These are phyloP conservation scores for Muntiacus reevesi DNA, from an alignment of 2,113 vertebrate genomes.

Conservation along the genomic window DNA sequence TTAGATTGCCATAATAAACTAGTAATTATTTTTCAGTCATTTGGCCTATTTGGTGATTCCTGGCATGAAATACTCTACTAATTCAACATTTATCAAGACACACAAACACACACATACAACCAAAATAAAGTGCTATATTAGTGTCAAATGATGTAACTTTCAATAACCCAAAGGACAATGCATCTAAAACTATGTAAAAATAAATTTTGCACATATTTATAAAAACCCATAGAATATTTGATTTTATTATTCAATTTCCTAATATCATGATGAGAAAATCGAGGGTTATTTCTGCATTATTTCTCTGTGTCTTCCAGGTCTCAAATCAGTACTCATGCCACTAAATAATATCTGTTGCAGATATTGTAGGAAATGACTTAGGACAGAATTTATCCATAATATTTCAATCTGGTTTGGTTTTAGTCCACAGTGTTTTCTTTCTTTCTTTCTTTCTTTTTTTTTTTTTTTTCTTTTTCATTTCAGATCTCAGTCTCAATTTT, in stretches of 20 bases:
- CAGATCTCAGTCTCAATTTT: not conserved
- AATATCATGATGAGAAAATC: not conserved
- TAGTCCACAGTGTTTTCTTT: not conserved
- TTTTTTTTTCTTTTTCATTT: not conserved
- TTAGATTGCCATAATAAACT: constrained; percentile 8
- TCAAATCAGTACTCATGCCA: not conserved
- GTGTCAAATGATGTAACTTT: not conserved
- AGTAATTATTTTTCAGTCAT: constrained; percentile 51
- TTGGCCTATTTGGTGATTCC: constrained; percentile 38
- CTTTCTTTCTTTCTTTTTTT: not conserved
- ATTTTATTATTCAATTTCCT: not conserved
- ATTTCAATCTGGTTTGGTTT: not conserved
- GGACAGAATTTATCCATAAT: not conserved
- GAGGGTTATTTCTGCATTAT: not conserved
- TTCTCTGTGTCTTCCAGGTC: not conserved
- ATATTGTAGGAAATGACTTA: not conserved
- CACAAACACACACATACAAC: not conserved
- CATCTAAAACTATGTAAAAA: not conserved
- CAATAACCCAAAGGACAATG: not conserved
- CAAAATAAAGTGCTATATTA: not conserved
- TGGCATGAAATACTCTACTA: not conserved
- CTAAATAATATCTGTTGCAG: not conserved
- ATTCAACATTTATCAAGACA: not conserved
- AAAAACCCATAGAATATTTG: not conserved
- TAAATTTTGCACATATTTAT: not conserved